Evolutionary conservation across 2,797 vertebrate species (phyloP), one percentile per base, ranked within the genome.

Genomic region (Xyrichtys novacula): DNA sequence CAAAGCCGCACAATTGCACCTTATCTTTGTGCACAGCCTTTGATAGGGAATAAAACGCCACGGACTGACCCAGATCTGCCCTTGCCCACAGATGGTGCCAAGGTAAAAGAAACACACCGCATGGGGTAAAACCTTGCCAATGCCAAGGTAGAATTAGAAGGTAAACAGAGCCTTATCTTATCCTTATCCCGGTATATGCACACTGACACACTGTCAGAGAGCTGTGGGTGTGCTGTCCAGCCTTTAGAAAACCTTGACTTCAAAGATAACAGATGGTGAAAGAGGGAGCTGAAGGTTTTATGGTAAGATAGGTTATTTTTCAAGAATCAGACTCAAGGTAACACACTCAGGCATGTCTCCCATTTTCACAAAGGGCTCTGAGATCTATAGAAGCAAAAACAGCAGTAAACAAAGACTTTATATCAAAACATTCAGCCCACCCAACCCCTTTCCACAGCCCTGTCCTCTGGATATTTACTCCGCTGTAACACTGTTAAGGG

Each of bases 91-190:
- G 54, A 67, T 29, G 26, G 72, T 79, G 77, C 86, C 91, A 85
- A 85, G 81, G 82, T 81, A 85, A 89, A 84, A 87, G 55, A 81
- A 83, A 83, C 65, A 66, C 75, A 34, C 71, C 17, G 71, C 70
- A 75, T 76, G 84, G 86, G 76, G 80, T 79, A 61, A 85, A 79
- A 80, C 73, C 79, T 83, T 75, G 49, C 76, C 77, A 79, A 57
- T 76, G 76, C 86, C 83, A 87, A 85, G 78, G 79, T 71, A 79
- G 83, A 57, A 80, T 68, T 81, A 74, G 77, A 80, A 85, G 78
- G 85, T 85, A 88, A 90, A 89, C 80, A 89, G 29, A 64, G 56
- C 70, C 79, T 89, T 91, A 91, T 92, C 90, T 92, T 78, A 85
- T 89, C 83, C 77, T 80, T 74, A 74, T 88, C 87, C 80, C 84